These are phyloP conservation scores for Glaucopsyche alexis DNA, from an alignment of 2,888 invertebrate genomes.

Conservation along the genomic window DNA sequence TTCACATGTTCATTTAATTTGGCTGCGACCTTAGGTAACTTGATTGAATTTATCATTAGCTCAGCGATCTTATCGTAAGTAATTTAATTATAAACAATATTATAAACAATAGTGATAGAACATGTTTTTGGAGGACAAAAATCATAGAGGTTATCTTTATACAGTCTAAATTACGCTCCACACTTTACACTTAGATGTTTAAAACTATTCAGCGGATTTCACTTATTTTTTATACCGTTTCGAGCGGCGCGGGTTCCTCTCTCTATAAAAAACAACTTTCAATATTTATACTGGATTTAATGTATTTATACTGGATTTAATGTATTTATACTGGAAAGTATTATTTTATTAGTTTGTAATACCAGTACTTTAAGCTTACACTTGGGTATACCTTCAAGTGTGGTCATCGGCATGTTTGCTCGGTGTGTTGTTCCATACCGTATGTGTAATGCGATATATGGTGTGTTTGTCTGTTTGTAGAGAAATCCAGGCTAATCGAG, in stretches of 20 bases:
- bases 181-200: too few relatives aligned
- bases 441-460: conserved; percentile 15
- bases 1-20: conserved; percentile 42
- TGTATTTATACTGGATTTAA: too few relatives aligned
- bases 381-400: neutral
- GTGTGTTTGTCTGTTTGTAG: conserved; percentile 20
- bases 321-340: too few relatives aligned
- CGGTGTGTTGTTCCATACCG: conserved; percentile 17
- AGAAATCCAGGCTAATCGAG: conserved; percentile 39
- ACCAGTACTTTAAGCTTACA: neutral
- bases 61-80: neutral
- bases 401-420: neutral
- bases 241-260: too few relatives aligned
- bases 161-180: neutral
- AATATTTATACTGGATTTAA: too few relatives aligned
- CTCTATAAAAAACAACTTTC: too few relatives aligned
- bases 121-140: neutral
- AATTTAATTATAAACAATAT: conserved; percentile 20
- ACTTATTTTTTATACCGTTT: too few relatives aligned
- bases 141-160: neutral
- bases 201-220: too few relatives aligned
- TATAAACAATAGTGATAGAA: neutral
- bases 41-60: conserved; percentile 17
- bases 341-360: neutral
- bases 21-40: conserved; percentile 16